Conservation (phyloP, 1,140 invertebrate species). For the Lamellibrachia luymesi region DNA sequence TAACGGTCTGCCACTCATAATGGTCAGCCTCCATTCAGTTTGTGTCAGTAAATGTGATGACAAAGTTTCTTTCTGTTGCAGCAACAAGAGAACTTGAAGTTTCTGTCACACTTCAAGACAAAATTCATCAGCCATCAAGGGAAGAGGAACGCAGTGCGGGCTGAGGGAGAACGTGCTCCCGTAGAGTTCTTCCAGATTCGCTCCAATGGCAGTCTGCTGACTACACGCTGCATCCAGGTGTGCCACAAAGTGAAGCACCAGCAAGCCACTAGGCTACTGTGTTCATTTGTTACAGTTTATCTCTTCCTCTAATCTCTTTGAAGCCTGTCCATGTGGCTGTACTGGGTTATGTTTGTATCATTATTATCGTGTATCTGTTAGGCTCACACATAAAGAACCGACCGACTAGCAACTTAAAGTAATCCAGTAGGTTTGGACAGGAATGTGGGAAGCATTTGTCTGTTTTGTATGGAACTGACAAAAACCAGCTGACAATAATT, state of each 20-base stretch:
- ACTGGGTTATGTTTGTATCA: neutral
- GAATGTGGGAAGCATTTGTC: too few relatives aligned
- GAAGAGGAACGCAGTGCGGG: constrained; percentile 63
- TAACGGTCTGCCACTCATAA: neutral
- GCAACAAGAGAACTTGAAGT: constrained; percentile 97
- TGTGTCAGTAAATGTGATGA: neutral
- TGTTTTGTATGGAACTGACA: too few relatives aligned
- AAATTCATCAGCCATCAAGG: constrained; percentile 93
- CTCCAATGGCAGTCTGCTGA: constrained; percentile 91
- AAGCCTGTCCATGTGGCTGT: neutral
- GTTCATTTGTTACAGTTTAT: constrained; percentile 33
- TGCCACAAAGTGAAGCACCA: neutral
- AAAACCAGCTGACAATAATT: neutral
- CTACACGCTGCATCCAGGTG: constrained; percentile 87
- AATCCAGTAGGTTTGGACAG: too few relatives aligned
- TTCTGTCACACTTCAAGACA: constrained; percentile 95
- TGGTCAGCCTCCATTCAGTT: neutral
- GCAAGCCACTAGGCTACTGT: neutral
- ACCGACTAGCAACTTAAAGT: neutral
- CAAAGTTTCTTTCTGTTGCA: neutral
- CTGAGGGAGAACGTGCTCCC: constrained; percentile 60
- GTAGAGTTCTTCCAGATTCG: constrained; percentile 94
- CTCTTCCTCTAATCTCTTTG: constrained; percentile 24
- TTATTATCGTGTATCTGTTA: neutral
- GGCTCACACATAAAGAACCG: neutral